Percentiles rank a stretch among this genome's conserved stretches.
These are phyloP conservation scores for Heliconius hortense DNA, from an alignment of 2,888 invertebrate genomes.

Conservation along the genomic window DNA sequence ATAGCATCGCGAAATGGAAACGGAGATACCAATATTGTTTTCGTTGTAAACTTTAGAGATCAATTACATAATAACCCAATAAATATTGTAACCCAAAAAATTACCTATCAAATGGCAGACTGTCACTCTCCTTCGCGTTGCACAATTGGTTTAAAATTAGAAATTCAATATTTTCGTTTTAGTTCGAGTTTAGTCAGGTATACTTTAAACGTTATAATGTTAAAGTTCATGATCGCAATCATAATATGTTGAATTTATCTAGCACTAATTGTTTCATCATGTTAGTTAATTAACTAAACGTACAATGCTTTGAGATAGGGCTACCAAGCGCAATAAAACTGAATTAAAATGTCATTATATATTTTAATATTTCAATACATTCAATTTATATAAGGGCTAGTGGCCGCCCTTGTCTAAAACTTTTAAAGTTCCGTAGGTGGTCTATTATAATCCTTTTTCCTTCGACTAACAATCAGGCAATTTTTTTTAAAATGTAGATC, in stretches of 20 bases:
- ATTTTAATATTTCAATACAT: background rate
- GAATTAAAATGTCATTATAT: background rate
- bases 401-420: background rate
- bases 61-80: background rate
- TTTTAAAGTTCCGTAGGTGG: no score
- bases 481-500: no score
- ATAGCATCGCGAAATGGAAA: background rate
- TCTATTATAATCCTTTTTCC: no score
- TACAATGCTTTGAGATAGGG: conserved; percentile 37
- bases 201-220: conserved; percentile 6
- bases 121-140: background rate
- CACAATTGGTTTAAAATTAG: background rate
- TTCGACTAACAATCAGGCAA: no score
- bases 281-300: conserved; percentile 46
- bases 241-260: conserved; percentile 34
- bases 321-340: background rate
- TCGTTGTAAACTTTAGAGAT: background rate
- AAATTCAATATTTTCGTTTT: no score
- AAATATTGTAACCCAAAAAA: background rate
- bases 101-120: background rate
- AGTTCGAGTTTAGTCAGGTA: background rate
- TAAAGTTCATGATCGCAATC: conserved; percentile 28
- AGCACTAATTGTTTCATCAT: conserved; percentile 43
- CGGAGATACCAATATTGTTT: background rate
- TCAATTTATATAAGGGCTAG: background rate